phyloP scores from a whole-genome alignment of 2,797 vertebrate species.

The Parauchenoglanis punctatus region DNA sequence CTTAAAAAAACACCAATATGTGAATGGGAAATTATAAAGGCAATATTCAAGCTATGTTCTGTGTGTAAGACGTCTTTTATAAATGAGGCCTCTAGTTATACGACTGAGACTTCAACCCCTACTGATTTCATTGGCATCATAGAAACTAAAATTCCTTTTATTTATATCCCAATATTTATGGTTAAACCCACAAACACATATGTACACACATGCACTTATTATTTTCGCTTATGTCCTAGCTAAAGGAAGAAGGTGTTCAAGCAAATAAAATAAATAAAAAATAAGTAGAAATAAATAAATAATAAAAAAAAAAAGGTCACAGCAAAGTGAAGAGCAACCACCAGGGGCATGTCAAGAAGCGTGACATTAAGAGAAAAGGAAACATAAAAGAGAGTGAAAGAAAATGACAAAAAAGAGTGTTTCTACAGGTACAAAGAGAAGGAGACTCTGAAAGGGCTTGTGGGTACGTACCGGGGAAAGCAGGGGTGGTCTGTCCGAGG shows the following conservation, averaged over 20 bases:
- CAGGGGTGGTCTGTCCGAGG: constrained; percentile 96
- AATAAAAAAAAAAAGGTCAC: constrained; percentile 43
- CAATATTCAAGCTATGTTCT: background rate
- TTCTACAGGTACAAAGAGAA: constrained; percentile 88
- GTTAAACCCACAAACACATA: background rate
- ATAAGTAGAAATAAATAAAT: background rate
- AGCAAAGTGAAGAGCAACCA: constrained; percentile 64
- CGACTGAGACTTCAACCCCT: background rate
- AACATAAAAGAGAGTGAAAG: constrained; percentile 61
- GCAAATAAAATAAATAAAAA: constrained; percentile 43
- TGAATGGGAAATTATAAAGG: background rate
- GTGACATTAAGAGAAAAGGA: constrained; percentile 74
- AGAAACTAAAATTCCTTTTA: background rate
- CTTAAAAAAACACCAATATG: background rate
- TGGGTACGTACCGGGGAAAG: constrained; percentile 98
- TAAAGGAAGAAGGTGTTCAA: background rate
- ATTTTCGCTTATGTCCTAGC: background rate
- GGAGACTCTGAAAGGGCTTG: constrained; percentile 84
- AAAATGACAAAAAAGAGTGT: constrained; percentile 75
- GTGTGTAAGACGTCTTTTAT: background rate
- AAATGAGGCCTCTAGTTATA: background rate
- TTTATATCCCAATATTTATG: background rate
- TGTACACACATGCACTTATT: background rate
- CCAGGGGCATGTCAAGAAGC: constrained; percentile 70
- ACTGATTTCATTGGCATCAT: background rate